Conservation (phyloP, 2,113 vertebrate species). For the Chunga burmeisteri region DNA sequence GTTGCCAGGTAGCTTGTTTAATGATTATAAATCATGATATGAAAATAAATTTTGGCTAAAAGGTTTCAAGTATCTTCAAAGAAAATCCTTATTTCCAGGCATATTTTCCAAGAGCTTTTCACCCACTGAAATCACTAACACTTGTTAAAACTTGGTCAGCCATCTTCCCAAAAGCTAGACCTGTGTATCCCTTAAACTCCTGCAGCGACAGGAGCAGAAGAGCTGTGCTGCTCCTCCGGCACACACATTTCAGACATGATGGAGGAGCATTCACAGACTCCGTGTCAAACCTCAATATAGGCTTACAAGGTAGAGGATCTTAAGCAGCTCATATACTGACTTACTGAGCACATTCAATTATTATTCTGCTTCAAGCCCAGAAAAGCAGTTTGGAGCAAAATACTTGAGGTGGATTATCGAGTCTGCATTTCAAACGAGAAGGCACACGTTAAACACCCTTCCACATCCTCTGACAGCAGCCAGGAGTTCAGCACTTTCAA, state of each 20-base stretch:
- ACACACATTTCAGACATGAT: accelerated
- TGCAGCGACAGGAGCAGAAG: neutral
- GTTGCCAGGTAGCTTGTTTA: conserved; percentile 26
- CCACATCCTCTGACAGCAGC: neutral
- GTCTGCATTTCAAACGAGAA: neutral
- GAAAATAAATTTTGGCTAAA: conserved; percentile 1
- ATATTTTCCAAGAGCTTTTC: neutral
- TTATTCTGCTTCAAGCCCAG: neutral
- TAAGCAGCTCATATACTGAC: neutral
- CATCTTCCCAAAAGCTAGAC: neutral
- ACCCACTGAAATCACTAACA: neutral
- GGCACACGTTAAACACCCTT: neutral
- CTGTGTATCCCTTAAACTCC: neutral
- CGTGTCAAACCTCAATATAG: neutral
- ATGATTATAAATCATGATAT: neutral
- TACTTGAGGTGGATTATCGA: neutral
- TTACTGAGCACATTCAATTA: neutral
- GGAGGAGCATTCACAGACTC: neutral
- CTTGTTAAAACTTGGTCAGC: neutral
- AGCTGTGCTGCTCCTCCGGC: neutral
- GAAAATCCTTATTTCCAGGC: neutral
- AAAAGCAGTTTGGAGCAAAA: neutral
- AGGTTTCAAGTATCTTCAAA: neutral
- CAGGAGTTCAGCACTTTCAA: neutral
- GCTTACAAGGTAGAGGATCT: neutral